Conservation (phyloP, 2,113 vertebrate species). For the Podarcis muralis region DNA sequence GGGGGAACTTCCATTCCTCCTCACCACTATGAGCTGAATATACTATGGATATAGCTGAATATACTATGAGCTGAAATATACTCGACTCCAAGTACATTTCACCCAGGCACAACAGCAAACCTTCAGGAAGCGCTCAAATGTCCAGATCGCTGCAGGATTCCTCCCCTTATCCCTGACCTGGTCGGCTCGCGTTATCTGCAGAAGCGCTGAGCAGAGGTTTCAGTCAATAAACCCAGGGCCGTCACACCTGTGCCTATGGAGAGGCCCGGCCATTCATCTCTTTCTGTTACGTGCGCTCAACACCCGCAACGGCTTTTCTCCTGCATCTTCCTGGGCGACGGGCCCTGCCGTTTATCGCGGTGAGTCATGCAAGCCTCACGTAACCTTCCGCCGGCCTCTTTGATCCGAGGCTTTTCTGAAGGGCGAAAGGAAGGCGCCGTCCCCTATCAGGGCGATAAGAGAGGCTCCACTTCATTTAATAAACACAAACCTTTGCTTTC, state of each 20-base stretch:
- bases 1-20: too few species aligned
- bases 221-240: neutral
- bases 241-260: too few species aligned
- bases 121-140: neutral
- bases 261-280: neutral
- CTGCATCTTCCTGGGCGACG: neutral
- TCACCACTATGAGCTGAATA: too few species aligned
- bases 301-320: neutral
- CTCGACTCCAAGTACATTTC: too few species aligned
- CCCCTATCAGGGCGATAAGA: constrained; percentile 20
- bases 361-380: neutral
- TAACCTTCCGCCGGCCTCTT: constrained; percentile 16
- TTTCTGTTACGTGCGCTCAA: neutral
- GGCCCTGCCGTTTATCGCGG: neutral
- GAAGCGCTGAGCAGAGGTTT: fast-evolving
- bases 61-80: too few species aligned
- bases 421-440: constrained; percentile 10
- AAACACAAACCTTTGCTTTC: constrained; percentile 46
- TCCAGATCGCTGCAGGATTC: neutral
- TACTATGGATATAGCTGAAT: too few species aligned
- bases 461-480: constrained; percentile 28
- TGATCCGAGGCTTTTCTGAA: constrained; percentile 1
- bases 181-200: neutral
- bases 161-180: fast-evolving
- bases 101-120: too few species aligned